Conservation (phyloP, 2,113 vertebrate species). For the Odocoileus hemionus region DNA sequence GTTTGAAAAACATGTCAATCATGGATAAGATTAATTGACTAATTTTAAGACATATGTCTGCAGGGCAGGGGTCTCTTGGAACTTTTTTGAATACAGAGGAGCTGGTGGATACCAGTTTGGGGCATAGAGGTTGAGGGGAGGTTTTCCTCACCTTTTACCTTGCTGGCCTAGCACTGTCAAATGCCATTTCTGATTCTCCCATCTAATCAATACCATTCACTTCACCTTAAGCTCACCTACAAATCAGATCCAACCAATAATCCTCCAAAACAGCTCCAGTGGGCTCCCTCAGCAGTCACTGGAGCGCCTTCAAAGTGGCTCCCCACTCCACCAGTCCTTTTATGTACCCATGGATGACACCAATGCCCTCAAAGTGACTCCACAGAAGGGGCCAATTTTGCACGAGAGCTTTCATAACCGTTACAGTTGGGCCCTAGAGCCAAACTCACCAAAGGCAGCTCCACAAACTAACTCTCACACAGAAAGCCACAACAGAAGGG, state of each 20-base stretch:
- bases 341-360: not conserved
- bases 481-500: not conserved
- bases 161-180: not conserved
- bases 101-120: not conserved
- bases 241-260: not conserved
- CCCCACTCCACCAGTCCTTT: not conserved
- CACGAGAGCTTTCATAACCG: not conserved
- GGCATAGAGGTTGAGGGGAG: accelerated
- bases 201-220: not conserved
- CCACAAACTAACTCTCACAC: not conserved
- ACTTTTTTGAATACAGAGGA: not conserved
- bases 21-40: not conserved
- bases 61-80: not conserved
- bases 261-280: not conserved
- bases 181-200: not conserved
- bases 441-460: not conserved
- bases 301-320: not conserved
- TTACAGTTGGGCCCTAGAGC: not conserved
- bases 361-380: not conserved
- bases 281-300: not conserved
- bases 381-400: not conserved
- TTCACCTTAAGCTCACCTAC: not conserved
- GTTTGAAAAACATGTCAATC: not conserved
- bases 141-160: not conserved
- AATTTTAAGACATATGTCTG: not conserved